These are phyloP conservation scores for Brenthis ino DNA, from an alignment of 2,888 invertebrate genomes.

Conservation along the genomic window DNA sequence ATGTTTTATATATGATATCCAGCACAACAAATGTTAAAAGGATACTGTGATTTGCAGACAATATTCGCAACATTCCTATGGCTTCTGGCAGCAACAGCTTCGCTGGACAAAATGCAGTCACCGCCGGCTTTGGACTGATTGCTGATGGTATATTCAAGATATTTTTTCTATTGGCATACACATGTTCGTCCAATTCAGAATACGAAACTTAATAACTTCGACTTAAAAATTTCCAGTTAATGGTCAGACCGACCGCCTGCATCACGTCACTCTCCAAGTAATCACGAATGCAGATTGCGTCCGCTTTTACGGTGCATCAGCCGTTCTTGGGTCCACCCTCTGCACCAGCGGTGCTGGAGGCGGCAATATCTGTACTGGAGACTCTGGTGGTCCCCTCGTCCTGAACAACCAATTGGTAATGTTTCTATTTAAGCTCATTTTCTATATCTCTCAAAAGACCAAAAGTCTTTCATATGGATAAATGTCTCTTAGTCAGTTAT, in stretches of 20 bases:
- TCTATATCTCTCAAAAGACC: not conserved
- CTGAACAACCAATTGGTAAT: not conserved
- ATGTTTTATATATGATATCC: not conserved
- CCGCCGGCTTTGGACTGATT: conserved; percentile 50
- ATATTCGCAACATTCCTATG: conserved; percentile 38
- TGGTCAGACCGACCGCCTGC: conserved; percentile 53
- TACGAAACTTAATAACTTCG: not conserved
- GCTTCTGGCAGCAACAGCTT: conserved; percentile 41
- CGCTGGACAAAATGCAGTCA: conserved; percentile 41
- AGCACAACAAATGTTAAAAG: no score
- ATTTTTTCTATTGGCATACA: not conserved
- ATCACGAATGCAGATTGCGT: conserved; percentile 60
- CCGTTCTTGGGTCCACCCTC: conserved; percentile 51
- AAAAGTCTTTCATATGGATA: not conserved
- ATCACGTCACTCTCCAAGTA: conserved; percentile 67
- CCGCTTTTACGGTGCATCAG: conserved; percentile 47
- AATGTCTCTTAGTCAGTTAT: no score
- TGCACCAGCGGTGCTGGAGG: conserved; percentile 58
- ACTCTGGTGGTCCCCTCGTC: conserved; percentile 61
- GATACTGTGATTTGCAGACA: not conserved
- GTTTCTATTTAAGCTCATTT: no score
- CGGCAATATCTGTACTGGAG: conserved; percentile 62
- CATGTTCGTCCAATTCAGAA: not conserved
- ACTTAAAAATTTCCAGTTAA: conserved; percentile 42
- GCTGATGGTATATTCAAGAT: conserved; percentile 38